Conservation (phyloP, 2,797 vertebrate species). For the Melanotaenia trifasciata region DNA sequence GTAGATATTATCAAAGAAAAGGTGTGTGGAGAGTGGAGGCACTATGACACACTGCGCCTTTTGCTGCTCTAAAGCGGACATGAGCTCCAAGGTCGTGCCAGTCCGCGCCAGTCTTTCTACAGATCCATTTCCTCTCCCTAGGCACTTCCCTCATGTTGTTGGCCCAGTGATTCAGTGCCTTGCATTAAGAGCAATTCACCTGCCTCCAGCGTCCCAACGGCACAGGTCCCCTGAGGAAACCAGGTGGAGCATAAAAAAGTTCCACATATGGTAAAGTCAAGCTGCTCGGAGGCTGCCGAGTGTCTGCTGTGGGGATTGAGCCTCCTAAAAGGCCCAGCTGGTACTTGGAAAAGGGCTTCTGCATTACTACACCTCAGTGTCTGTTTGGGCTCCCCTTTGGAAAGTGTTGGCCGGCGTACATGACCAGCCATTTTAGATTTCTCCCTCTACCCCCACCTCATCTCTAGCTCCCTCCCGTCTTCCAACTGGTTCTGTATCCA, state of each 20-base stretch:
- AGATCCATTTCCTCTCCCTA: slow-evolving; percentile 97
- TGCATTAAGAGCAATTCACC: slow-evolving; percentile 99
- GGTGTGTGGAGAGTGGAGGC: slow-evolving; percentile 35
- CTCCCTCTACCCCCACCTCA: slow-evolving; percentile 93
- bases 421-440: slow-evolving; percentile 99
- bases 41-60: slow-evolving; percentile 55
- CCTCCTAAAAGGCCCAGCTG: slow-evolving; percentile 99
- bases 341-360: slow-evolving; percentile 98
- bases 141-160: slow-evolving; percentile 91
- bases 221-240: slow-evolving; percentile 90
- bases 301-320: slow-evolving; percentile 98
- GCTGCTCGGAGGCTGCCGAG: slow-evolving; percentile 98
- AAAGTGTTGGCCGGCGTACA: slow-evolving; percentile 97
- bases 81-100: slow-evolving; percentile 93
- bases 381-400: slow-evolving; percentile 97
- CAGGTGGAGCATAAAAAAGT: slow-evolving; percentile 99
- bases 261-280: slow-evolving; percentile 99
- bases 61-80: slow-evolving; percentile 84
- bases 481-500: slow-evolving; percentile 99
- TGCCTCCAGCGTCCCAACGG: slow-evolving; percentile 97
- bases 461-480: slow-evolving; percentile 94
- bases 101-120: slow-evolving; percentile 93
- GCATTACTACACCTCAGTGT: slow-evolving; percentile 99
- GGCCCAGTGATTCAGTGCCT: slow-evolving; percentile 99
- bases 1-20: slow-evolving; percentile 38